Conservation (phyloP, 2,888 invertebrate species). For the Blastobasis adustella region DNA sequence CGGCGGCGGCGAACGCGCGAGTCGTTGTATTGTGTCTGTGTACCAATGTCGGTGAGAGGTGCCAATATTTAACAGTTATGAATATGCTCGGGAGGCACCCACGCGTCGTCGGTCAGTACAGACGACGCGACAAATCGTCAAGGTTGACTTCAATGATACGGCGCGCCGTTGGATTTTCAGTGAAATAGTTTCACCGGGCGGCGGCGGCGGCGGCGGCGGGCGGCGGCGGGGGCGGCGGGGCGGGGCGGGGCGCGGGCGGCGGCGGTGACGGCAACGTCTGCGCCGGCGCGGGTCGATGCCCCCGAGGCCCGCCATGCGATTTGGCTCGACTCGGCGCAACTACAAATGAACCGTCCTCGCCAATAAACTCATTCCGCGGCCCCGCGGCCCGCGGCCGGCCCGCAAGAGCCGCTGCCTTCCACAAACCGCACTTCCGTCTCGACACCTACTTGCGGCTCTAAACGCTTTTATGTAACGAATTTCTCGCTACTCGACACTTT, state of each 20-base stretch:
- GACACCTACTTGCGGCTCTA: not conserved
- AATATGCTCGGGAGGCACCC: conserved; percentile 57
- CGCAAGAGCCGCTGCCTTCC: not conserved
- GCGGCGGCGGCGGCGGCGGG: conserved; percentile 37
- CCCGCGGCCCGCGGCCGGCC: conserved; percentile 7
- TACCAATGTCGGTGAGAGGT: conserved; percentile 35
- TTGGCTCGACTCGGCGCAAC: conserved; percentile 51
- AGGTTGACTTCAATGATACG: conserved; percentile 68
- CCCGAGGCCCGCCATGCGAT: conserved; percentile 56
- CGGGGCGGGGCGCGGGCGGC: conserved; percentile 23
- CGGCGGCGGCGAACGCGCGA: no score
- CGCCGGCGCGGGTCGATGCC: conserved; percentile 69
- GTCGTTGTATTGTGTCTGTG: no score
- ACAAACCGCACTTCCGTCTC: conserved; percentile 8
- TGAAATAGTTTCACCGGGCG: conserved; percentile 66
- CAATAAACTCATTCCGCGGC: conserved; percentile 26
- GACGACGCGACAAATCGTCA: conserved; percentile 69
- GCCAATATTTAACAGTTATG: conserved; percentile 61
- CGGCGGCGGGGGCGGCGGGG: conserved; percentile 46
- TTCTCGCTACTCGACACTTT: not conserved
- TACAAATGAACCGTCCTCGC: conserved; percentile 47
- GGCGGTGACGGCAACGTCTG: conserved; percentile 68
- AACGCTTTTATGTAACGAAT: not conserved
- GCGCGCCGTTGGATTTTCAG: conserved; percentile 64
- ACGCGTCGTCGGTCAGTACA: conserved; percentile 41